Base-by-base conservation (phyloP, 2,113 vertebrate species). In the Spheniscus mendiculus region DNA sequence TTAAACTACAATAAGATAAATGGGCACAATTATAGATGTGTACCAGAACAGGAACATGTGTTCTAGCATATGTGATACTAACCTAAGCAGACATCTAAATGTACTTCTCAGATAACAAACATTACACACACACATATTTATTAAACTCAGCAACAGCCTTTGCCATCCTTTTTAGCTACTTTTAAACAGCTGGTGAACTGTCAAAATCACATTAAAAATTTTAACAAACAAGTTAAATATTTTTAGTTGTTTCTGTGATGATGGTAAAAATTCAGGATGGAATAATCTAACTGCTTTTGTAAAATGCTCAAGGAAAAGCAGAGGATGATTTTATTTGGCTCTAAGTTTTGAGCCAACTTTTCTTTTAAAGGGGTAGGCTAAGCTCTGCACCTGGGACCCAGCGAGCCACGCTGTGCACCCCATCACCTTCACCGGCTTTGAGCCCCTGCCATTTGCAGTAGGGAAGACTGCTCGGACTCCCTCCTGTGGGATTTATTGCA, bases 111-210 rank as follows among this genome's bases (percentile, higher is more conserved):
- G 97, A 97, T 94, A 95, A 91, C 89, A 92, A 91, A 93, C 96
- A 38, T 95, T 69, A 45, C 90, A 84, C 63, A 87, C 58, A 76
- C 95, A 96, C 34, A 12, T 90, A 96, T 96, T 83, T 92, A 94
- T 93, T 96, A 97, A 96, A 87, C 81, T 90, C 90, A 10, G 44
- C 90, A 85, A 73, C 61, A 81, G 96, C 72, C 42, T 87, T 87
- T 78, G 91, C 95, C 61, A 74, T 95, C 96, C 87, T 97, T 97
- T 96, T 90, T n/a, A 96, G 94, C 97, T 96, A 61, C 96, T 94
- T 95, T 87, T 96, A 98, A 98, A 97, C 98, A 98, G 98, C 98
- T 97, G 97, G 97, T 56, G 93, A 88, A 90, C 83, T 96, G 81
- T 98, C 97, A 97, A 97, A 93, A 96, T 30, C 73, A 69, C 7